These are phyloP conservation scores for Drosophila phalerata DNA, from an alignment of 2,888 invertebrate species.

Conservation along the genomic window DNA sequence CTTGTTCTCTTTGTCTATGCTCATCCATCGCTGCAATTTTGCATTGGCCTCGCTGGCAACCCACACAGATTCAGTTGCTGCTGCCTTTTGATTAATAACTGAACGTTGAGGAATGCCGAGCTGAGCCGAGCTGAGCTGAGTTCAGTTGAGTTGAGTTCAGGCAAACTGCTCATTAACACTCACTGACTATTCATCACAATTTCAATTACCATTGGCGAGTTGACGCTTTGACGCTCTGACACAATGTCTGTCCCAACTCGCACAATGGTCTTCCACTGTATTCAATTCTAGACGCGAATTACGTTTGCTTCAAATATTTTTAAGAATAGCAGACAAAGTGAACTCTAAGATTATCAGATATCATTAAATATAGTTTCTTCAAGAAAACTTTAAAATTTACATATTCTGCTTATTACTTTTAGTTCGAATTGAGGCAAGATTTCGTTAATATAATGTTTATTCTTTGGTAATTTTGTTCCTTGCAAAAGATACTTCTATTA, in stretches of 20 bases:
- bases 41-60: constrained; percentile 29
- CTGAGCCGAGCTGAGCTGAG: not conserved
- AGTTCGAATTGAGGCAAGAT: not conserved
- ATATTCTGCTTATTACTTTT: not conserved
- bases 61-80: constrained; percentile 20
- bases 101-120: constrained; percentile 43
- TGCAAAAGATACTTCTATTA: not conserved
- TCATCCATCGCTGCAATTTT: constrained; percentile 48
- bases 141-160: constrained; percentile 3
- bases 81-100: constrained; percentile 56
- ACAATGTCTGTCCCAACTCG: constrained; percentile 9
- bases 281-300: not conserved
- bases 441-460: not conserved
- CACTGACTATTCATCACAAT: constrained; percentile 67
- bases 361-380: not conserved
- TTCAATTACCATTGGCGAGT: constrained; percentile 63
- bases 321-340: not conserved
- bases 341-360: not conserved
- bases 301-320: constrained; percentile 2
- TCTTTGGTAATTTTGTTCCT: not conserved
- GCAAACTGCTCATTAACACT: constrained; percentile 72
- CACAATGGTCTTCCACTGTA: constrained; percentile 50
- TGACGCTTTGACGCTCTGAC: not conserved
- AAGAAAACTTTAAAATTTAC: no score
- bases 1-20: constrained; percentile 30